These are phyloP conservation scores for Caenorhabditis imperialis DNA, from an alignment of 2,888 invertebrate genomes.

Conservation along the genomic window DNA sequence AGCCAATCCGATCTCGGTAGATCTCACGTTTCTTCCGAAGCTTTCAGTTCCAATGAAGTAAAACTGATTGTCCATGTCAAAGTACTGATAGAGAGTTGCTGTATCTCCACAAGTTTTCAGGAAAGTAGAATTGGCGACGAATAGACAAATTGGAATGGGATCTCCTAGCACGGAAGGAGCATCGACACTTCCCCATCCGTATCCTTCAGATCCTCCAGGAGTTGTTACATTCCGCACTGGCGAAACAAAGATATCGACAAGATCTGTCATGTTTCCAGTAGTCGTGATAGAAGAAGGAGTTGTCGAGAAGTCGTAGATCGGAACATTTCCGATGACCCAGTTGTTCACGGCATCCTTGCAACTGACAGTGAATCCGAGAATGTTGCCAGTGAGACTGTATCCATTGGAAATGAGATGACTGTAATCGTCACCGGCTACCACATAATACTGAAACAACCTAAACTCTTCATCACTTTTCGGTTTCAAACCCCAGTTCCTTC, in stretches of 20 bases:
- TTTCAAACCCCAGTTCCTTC: conserved; percentile 20
- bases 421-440: conserved; percentile 20
- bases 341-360: conserved; percentile 12
- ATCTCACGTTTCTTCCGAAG: neutral
- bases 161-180: too few species aligned
- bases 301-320: conserved; percentile 11
- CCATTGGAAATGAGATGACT: conserved; percentile 1
- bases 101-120: conserved; percentile 2
- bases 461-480: too few species aligned
- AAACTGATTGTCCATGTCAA: conserved; percentile 4
- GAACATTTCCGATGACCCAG: conserved; percentile 7
- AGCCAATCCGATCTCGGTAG: neutral
- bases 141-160: conserved; percentile 7
- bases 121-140: conserved; percentile 13
- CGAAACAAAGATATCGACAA: conserved; percentile 1
- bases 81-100: conserved; percentile 1
- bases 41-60: conserved; percentile 5
- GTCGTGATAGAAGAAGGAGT: neutral
- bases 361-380: conserved; percentile 15
- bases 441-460: conserved; percentile 12
- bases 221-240: neutral
- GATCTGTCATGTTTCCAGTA: neutral
- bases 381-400: conserved; percentile 19
- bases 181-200: too few species aligned
- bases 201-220: neutral